Evolutionary conservation across 1,140 invertebrate genomes (phyloP).

Genomic region (Drosophila mayri): DNA sequence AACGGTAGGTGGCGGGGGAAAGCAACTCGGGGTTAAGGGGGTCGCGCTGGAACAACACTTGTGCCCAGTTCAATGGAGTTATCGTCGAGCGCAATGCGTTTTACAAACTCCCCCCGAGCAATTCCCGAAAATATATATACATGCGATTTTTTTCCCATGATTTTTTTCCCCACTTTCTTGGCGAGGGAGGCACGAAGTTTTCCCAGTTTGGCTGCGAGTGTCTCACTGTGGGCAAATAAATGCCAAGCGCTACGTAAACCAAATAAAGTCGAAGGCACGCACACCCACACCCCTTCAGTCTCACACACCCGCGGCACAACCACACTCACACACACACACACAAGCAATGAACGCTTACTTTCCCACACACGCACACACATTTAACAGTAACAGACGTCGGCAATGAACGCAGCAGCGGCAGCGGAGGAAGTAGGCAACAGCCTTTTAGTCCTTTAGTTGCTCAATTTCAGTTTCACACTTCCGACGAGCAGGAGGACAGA

Average conservation of each 20-base stretch:
- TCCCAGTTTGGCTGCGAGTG: constrained; percentile 49
- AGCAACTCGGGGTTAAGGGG: not conserved
- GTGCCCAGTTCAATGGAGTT: constrained; percentile 78
- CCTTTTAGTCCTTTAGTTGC: constrained; percentile 84
- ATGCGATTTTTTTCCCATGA: constrained; percentile 34
- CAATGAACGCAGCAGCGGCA: constrained; percentile 69
- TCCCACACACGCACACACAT: constrained; percentile 59
- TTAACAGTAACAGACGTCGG: constrained; percentile 82
- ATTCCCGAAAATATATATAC: constrained; percentile 63
- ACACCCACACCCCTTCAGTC: constrained; percentile 32
- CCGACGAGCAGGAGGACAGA: constrained; percentile 52
- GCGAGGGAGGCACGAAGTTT: constrained; percentile 57
- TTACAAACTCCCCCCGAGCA: constrained; percentile 74
- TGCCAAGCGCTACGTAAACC: constrained; percentile 82
- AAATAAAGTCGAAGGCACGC: constrained; percentile 79
- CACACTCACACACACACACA: constrained; percentile 20
- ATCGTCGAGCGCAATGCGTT: constrained; percentile 73
- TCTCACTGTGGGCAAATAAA: constrained; percentile 81
- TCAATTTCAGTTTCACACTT: constrained; percentile 85
- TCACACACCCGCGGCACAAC: constrained; percentile 23
- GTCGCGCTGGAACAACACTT: constrained; percentile 40
- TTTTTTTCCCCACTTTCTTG: constrained; percentile 5
- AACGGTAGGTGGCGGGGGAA: not conserved
- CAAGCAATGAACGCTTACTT: constrained; percentile 16
- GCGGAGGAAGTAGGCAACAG: constrained; percentile 77